These are phyloP conservation scores for Thermophis baileyi DNA, from an alignment of 2,113 vertebrate genomes.

Conservation along the genomic window DNA sequence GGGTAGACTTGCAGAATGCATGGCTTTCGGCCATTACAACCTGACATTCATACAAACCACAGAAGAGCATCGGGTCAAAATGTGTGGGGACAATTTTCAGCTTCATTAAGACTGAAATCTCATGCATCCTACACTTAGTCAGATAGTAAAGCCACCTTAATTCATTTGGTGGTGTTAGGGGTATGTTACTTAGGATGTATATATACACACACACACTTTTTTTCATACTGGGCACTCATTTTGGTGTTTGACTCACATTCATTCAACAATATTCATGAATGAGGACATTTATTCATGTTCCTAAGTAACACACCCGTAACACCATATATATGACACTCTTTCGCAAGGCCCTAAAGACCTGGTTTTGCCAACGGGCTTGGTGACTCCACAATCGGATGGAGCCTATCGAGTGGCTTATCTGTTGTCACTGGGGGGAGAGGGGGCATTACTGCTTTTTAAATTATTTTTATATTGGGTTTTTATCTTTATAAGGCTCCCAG, in stretches of 20 bases:
- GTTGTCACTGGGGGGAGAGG: background rate
- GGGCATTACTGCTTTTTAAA: background rate
- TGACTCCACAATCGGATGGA: background rate
- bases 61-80: constrained; percentile 29
- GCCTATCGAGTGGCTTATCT: background rate
- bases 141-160: background rate
- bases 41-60: constrained; percentile 19
- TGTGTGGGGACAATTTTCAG: background rate
- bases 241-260: too few relatives aligned
- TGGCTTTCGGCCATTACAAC: constrained; percentile 23
- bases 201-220: too few relatives aligned
- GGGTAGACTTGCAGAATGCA: constrained; percentile 24
- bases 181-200: background rate
- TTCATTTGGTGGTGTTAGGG: background rate
- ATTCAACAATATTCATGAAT: too few relatives aligned
- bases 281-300: too few relatives aligned
- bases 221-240: too few relatives aligned
- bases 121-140: background rate
- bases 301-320: too few relatives aligned
- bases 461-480: background rate
- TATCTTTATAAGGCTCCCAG: background rate
- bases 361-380: background rate
- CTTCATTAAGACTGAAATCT: background rate
- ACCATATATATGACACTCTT: too few relatives aligned
- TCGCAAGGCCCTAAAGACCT: too few relatives aligned